phyloP scores from a whole-genome alignment of 2,888 invertebrate genomes.

The Poecilobothrus nobilitatus region DNA sequence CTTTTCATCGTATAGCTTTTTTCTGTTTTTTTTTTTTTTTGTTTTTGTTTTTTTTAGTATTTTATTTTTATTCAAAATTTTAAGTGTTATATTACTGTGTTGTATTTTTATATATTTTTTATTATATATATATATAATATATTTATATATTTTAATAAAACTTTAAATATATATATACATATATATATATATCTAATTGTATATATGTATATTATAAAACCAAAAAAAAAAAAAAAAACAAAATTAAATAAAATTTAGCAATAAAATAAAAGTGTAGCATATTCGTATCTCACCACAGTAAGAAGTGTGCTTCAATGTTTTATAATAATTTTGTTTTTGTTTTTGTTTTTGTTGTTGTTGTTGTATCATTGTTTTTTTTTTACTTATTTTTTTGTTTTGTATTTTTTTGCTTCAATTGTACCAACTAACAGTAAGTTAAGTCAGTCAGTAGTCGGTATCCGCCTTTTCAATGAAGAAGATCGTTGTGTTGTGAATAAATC shows the following conservation, averaged over 20 bases:
- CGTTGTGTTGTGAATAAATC: neutral
- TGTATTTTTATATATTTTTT: no score
- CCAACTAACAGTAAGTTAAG: neutral
- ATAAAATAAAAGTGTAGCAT: neutral
- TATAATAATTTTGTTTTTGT: no score
- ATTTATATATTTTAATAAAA: neutral
- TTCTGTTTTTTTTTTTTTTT: no score
- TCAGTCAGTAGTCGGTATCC: conserved; percentile 9
- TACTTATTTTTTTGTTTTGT: no score
- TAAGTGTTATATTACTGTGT: no score
- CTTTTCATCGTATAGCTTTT: no score
- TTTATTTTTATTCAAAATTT: no score
- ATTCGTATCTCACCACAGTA: neutral
- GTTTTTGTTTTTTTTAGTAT: no score
- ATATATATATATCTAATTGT: no score
- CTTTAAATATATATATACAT: neutral
- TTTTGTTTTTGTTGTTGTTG: neutral
- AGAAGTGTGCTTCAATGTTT: no score
- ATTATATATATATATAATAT: neutral
- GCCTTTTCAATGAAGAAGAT: conserved; percentile 11
- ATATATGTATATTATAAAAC: no score
- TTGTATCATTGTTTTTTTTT: neutral
- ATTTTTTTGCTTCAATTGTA: neutral
- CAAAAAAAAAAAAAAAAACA: neutral
- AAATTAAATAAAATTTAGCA: neutral